These are phyloP conservation scores for Xestobium rufovillosum DNA, from an alignment of 2,888 invertebrate genomes.

Conservation along the genomic window DNA sequence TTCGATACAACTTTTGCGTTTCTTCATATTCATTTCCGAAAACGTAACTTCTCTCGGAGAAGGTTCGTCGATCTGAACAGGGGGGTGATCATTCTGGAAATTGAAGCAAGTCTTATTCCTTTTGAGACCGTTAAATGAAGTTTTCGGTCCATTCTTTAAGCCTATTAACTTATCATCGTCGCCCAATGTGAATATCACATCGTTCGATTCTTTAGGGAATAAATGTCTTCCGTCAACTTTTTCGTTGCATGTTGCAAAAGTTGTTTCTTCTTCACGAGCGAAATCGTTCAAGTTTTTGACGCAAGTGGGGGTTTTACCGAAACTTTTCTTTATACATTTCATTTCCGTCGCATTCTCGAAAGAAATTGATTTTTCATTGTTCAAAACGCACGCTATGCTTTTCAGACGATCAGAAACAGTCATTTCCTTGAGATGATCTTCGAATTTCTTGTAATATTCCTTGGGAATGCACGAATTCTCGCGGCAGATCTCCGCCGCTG, in stretches of 20 bases:
- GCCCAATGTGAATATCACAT: constrained; percentile 62
- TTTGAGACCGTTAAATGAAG: neutral
- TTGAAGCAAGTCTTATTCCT: neutral
- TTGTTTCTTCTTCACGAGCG: neutral
- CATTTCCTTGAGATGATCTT: constrained; percentile 34
- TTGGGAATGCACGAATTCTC: constrained; percentile 34
- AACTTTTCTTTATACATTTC: neutral
- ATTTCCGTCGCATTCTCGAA: too few relatives aligned
- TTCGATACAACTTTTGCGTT: too few relatives aligned
- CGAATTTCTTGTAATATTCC: constrained; percentile 36
- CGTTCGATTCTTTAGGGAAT: constrained; percentile 22
- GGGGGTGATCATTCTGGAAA: neutral
- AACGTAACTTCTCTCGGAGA: neutral
- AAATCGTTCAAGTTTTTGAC: neutral
- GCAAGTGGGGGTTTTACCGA: neutral
- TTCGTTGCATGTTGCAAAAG: constrained; percentile 7
- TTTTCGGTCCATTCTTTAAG: constrained; percentile 46
- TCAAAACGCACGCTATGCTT: neutral
- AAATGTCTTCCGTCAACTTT: constrained; percentile 27
- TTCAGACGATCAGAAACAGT: constrained; percentile 14
- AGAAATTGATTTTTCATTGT: too few relatives aligned
- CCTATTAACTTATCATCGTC: constrained; percentile 63
- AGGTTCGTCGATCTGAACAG: neutral
- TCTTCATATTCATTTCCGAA: neutral
- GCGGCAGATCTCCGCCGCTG: constrained; percentile 32